These are phyloP conservation scores for Atethmia centrago DNA, from an alignment of 2,888 invertebrate species.

Conservation along the genomic window DNA sequence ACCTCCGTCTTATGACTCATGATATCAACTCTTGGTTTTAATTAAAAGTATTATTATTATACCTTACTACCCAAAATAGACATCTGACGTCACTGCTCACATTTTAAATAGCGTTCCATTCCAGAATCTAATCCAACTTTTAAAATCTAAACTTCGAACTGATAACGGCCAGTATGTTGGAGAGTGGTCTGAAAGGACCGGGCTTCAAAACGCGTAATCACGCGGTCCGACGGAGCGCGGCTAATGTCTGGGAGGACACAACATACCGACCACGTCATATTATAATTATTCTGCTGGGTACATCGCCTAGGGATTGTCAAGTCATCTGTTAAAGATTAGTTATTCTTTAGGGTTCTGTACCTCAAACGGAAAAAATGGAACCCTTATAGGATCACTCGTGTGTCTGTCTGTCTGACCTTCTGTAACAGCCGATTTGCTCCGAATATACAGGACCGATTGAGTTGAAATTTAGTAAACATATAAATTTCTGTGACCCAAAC, in stretches of 20 bases:
- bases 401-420: too few relatives aligned
- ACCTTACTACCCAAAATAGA: slow-evolving; percentile 2
- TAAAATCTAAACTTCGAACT: slow-evolving; percentile 28
- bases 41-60: background rate
- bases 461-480: too few relatives aligned
- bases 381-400: too few relatives aligned
- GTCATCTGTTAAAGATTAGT: slow-evolving; percentile 22
- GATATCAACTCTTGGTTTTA: background rate
- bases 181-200: slow-evolving; percentile 34
- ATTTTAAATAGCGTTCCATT: slow-evolving; percentile 17
- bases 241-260: slow-evolving; percentile 54
- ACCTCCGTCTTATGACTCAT: too few relatives aligned
- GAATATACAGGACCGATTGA: too few relatives aligned
- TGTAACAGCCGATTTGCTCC: too few relatives aligned
- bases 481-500: too few relatives aligned
- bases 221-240: slow-evolving; percentile 68
- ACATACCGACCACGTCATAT: slow-evolving; percentile 21
- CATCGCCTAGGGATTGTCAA: slow-evolving; percentile 35
- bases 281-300: slow-evolving; percentile 1
- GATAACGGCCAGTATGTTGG: slow-evolving; percentile 35
- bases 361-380: too few relatives aligned
- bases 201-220: slow-evolving; percentile 69
- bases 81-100: background rate
- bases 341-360: too few relatives aligned
- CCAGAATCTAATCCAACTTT: slow-evolving; percentile 14